Base-by-base conservation (phyloP, 2,888 invertebrate genomes). In the Sympetrum striolatum region DNA sequence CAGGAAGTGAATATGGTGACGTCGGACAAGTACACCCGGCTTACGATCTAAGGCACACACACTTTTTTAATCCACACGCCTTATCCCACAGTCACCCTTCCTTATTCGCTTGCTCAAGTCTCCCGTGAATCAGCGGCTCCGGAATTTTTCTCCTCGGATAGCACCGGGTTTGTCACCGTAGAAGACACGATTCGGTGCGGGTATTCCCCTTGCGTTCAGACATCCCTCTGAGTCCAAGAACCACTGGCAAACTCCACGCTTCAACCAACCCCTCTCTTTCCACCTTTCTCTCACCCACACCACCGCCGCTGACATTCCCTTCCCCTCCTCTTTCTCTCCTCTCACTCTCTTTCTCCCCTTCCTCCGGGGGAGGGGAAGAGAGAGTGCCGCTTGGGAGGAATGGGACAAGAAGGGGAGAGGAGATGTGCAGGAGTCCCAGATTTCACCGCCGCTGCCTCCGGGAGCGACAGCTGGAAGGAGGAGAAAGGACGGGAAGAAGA, bases 361-460 rank as follows among this genome's bases (percentile, higher is more conserved):
- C 31, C 25, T 53, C n/a, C 31, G 35, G 10, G 82, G 58, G 31
- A 22, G 31, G 82, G 82, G 31, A 58, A 82, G 82, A 82, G 82
- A 53, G 82, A 82, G 80, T 90, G 91, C 82, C 91, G 81, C 48
- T 25, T 10, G 22, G 81, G 31, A 90, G 81, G 81, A 81, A 60
- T 48, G 64, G 80, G 90, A 73, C 37, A 81, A 35, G 60, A 79
- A 31, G 82, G 60, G 53, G 31, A 80, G 80, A n/a, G 81, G 58
- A 60, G 91, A 90, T 80, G 82, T 35, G 53, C 82, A 81, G 14
- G 81, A 81, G 44, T 81, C 81, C 81, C 58, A 53, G 82, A 82
- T 82, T 79, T 39, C 44, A 90, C 80, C n/a, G 91, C 80, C n/a
- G 90, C n/a, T 90, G 91, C 80, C 53, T 80, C 64, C 58, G 35